A percentile compares a stretch with the other conserved stretches of the same genome.
These are phyloP conservation scores for Scaptomyza montana DNA, from an alignment of 1,140 invertebrate genomes.

Conservation along the genomic window DNA sequence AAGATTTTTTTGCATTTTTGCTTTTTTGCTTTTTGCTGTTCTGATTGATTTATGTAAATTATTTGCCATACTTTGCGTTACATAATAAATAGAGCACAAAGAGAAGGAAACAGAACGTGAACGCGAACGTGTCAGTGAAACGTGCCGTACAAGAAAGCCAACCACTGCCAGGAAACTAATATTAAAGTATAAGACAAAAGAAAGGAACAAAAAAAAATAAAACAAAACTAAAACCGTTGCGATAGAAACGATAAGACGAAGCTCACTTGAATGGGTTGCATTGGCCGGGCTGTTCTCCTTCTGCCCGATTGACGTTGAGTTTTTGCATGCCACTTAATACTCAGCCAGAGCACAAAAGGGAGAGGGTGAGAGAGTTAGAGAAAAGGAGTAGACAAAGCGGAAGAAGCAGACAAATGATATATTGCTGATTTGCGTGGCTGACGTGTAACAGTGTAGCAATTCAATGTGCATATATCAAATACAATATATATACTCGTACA, in stretches of 20 bases:
- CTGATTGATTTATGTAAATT: conserved; percentile 79
- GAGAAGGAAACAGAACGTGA: neutral
- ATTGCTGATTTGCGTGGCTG: conserved; percentile 75
- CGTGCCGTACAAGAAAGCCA: conserved; percentile 56
- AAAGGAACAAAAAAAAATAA: neutral
- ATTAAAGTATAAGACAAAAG: conserved; percentile 36
- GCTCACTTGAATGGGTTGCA: conserved; percentile 56
- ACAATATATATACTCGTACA: conserved; percentile 12
- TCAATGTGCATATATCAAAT: conserved; percentile 76
- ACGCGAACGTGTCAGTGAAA: conserved; percentile 29
- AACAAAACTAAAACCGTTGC: neutral
- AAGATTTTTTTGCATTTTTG: conserved; percentile 8
- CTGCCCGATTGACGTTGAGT: conserved; percentile 55
- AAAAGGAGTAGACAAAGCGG: conserved; percentile 23
- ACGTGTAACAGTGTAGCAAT: conserved; percentile 50
- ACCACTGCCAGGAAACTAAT: conserved; percentile 64
- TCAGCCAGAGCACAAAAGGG: conserved; percentile 21
- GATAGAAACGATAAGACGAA: conserved; percentile 49
- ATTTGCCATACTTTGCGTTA: conserved; percentile 77
- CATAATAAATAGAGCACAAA: conserved; percentile 69
- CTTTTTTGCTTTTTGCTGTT: conserved; percentile 8
- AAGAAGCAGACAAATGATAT: conserved; percentile 74
- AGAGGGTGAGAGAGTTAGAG: neutral
- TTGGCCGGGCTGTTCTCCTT: conserved; percentile 33
- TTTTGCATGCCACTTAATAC: conserved; percentile 77